Evolutionary conservation across 2,797 vertebrate species (phyloP).

Genomic region (Onychomys torridus): DNA sequence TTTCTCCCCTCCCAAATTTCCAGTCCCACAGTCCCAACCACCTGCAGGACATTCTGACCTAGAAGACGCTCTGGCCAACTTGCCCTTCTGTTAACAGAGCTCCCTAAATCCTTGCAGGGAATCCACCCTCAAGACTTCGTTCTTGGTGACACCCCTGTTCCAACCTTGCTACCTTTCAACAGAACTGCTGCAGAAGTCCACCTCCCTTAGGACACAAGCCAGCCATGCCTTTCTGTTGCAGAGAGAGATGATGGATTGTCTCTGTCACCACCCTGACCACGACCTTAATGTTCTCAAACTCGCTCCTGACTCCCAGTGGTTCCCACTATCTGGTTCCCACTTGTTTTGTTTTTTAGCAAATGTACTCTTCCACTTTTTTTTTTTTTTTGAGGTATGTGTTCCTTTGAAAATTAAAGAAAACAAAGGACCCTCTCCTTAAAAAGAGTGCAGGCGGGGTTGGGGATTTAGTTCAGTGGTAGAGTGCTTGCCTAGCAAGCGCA

Average conservation of each 20-base stretch:
- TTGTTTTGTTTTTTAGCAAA: background rate
- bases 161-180: background rate
- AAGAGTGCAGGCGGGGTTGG: background rate
- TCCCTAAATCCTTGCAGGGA: background rate
- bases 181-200: background rate
- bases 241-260: background rate
- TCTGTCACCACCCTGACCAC: background rate
- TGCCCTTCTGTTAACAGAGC: background rate
- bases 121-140: background rate
- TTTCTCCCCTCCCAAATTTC: background rate
- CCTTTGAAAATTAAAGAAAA: conserved; percentile 41
- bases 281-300: background rate
- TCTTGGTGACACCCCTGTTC: background rate
- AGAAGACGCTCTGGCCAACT: background rate
- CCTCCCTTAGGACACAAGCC: background rate
- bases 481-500: too few species aligned
- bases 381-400: background rate
- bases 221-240: background rate
- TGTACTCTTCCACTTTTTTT: background rate
- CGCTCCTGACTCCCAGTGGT: background rate
- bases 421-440: background rate
- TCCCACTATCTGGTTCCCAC: background rate
- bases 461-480: too few species aligned
- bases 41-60: background rate
- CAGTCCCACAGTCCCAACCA: background rate